Conservation (phyloP, 2,113 vertebrate genomes). For the Oreochromis aureus region DNA sequence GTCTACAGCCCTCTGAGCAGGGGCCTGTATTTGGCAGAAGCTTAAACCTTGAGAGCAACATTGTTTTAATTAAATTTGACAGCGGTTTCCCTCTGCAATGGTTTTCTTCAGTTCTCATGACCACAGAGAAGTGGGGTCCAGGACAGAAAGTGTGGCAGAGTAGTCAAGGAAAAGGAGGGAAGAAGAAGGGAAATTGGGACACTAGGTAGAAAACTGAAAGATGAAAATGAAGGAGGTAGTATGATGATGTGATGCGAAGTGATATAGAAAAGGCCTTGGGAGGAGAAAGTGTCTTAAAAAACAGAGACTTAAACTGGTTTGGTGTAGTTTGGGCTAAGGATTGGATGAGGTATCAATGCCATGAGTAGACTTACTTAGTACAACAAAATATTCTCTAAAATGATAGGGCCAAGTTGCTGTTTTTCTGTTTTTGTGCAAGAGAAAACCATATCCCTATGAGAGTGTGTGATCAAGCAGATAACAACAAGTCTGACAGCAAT, state of each 20-base stretch:
- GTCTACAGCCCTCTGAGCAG: constrained; percentile 47
- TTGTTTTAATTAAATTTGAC: constrained; percentile 30
- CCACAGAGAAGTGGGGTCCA: neutral
- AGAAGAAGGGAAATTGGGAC: neutral
- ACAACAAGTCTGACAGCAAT: neutral
- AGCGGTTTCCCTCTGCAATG: constrained; percentile 29
- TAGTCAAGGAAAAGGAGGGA: neutral
- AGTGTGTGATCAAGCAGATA: neutral
- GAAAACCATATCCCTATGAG: neutral
- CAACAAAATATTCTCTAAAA: neutral
- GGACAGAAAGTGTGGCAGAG: neutral
- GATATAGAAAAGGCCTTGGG: neutral
- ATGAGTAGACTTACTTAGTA: neutral
- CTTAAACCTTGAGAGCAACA: constrained; percentile 40
- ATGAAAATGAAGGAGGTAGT: neutral
- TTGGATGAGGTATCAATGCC: neutral
- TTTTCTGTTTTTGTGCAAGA: no score
- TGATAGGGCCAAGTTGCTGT: neutral
- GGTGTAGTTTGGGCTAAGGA: neutral
- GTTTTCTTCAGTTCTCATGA: constrained; percentile 12
- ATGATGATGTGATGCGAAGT: neutral
- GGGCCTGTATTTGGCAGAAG: constrained; percentile 51
- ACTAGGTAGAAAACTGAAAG: neutral
- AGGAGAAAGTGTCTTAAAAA: neutral
- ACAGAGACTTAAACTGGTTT: neutral